Conservation (phyloP, 1,140 invertebrate species). For the Drosophila truncata region DNA sequence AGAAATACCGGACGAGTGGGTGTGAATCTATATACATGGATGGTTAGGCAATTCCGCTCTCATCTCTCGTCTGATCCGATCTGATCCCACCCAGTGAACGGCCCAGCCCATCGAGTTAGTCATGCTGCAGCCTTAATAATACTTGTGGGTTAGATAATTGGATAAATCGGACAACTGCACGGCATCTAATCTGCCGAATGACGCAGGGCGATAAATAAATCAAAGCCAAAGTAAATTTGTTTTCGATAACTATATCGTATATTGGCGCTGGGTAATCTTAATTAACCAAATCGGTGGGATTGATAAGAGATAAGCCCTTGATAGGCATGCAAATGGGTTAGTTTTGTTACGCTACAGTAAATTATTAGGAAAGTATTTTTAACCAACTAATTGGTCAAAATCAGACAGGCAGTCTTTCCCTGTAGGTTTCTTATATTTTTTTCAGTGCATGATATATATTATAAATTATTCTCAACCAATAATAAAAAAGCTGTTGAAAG, state of each 20-base stretch:
- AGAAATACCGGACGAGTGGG: conserved; percentile 26
- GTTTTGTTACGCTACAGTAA: background rate
- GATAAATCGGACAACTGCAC: conserved; percentile 8
- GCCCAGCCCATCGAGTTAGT: conserved; percentile 23
- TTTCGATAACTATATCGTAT: conserved; percentile 17
- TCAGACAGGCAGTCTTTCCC: background rate
- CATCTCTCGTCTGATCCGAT: conserved; percentile 22
- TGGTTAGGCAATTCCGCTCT: conserved; percentile 17
- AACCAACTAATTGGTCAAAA: background rate
- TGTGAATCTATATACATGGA: conserved; percentile 13
- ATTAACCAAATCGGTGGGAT: conserved; percentile 19
- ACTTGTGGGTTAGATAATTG: conserved; percentile 1
- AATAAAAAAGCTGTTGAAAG: conserved; percentile 7
- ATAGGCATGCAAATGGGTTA: conserved; percentile 8
- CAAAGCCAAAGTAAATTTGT: conserved; percentile 36
- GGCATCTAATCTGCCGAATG: conserved; percentile 25
- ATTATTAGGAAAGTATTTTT: background rate
- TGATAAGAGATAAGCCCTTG: conserved; percentile 35
- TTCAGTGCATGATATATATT: conserved; percentile 6
- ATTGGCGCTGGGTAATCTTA: conserved; percentile 23
- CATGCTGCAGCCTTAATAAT: conserved; percentile 6
- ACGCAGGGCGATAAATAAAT: conserved; percentile 47
- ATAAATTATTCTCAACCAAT: background rate
- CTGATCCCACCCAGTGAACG: conserved; percentile 11
- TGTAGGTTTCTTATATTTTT: background rate